Base-by-base conservation (phyloP, 2,888 invertebrate species). In the Allophyes oxyacanthae region DNA sequence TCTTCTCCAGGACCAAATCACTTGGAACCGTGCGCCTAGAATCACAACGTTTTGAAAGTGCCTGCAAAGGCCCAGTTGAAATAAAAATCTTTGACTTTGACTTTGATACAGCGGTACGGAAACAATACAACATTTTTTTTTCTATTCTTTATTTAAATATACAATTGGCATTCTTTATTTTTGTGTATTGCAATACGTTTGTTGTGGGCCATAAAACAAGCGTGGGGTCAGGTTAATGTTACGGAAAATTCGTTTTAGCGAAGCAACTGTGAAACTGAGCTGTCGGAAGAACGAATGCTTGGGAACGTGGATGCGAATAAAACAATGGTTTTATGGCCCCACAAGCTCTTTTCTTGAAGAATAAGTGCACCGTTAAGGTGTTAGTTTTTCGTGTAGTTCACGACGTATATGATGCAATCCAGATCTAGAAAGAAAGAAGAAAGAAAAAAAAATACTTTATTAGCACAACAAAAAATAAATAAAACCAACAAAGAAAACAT, bases 221-320 rank as follows among this genome's bases (percentile, higher is more conserved):
- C 42, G 54, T 60, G 46, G 55, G 59, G 72, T 70, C 59, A 67
- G 66, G 41, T 64, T 73, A 77, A 77, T 78, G 78, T 75, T 56
- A 62, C 78, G 76, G 78, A 71, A 77, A 77, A 78, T 78, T 73
- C 67, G 68, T 64, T 71, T 61, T 62, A 62, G 45, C 56, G 50
- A 53, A 58, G 59, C 33, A 64, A 56, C 64, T 43, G 50, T 51
- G 49, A 58, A 59, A 52, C 45, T 49, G 52, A 13, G 11, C 40
- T 26, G 74, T 34, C 51, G 36, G 26, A 46, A 72, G 52, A 75
- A 73, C 60, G 50, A 67, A 72, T 68, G 75, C 52, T 56, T 44
- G 26, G 54, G 44, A 53, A 48, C 59, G 44, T 36, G 58, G 55
- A 68, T 68, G 59, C 51, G 64, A 48, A 58, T 68, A 63, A 72